phyloP scores from a whole-genome alignment of 30 jellyfish, hydroid and myxozoan genomes.

The Morbakka virulenta region DNA sequence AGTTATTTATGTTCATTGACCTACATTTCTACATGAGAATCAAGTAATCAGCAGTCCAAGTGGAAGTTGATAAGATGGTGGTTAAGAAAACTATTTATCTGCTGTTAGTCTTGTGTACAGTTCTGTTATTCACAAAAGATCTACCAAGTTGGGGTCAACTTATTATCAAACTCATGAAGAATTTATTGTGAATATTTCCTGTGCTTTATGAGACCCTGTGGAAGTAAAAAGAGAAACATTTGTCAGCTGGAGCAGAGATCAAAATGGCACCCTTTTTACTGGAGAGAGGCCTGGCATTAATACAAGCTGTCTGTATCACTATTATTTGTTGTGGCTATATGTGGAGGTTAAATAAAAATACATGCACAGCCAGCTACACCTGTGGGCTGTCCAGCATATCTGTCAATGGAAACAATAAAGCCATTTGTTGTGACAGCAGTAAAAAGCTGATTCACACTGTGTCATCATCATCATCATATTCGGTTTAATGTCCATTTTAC shows the following conservation, averaged over 20 bases:
- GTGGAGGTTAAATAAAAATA: background rate
- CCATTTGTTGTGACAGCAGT: background rate
- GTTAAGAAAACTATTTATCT: background rate
- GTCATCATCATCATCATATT: too few relatives aligned
- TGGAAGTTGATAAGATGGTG: background rate
- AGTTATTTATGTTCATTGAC: too few relatives aligned
- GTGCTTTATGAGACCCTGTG: background rate
- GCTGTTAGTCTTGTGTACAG: background rate
- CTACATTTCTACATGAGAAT: too few relatives aligned
- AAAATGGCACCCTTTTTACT: background rate
- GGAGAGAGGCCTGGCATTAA: background rate
- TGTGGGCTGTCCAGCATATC: background rate
- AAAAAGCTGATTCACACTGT: background rate
- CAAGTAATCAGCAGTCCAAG: too few relatives aligned
- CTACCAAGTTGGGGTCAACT: background rate
- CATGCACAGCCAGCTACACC: background rate
- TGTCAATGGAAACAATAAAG: background rate
- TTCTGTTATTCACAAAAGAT: background rate
- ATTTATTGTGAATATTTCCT: background rate
- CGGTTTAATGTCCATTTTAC: too few relatives aligned
- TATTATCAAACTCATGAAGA: background rate
- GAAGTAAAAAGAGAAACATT: background rate
- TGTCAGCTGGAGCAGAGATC: background rate
- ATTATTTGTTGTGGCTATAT: background rate
- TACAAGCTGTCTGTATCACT: background rate